These are phyloP conservation scores for Antheraea mylitta DNA, from an alignment of 1,140 invertebrate species.

Conservation along the genomic window DNA sequence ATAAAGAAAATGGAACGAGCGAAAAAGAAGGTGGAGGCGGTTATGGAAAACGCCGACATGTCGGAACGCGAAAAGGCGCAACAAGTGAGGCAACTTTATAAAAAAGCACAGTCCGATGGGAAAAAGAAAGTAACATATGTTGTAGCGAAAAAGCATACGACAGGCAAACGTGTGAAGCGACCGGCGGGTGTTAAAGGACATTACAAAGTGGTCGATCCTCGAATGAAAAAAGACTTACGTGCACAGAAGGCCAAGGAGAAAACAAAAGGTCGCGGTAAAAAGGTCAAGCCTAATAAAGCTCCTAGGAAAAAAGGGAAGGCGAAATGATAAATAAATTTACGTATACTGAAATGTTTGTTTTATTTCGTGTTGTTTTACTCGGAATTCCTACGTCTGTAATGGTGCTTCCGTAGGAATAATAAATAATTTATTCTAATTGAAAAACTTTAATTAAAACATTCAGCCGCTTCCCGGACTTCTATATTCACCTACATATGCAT, in stretches of 20 bases:
- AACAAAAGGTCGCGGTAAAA: slow-evolving; percentile 66
- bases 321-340: slow-evolving; percentile 30
- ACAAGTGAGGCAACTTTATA: slow-evolving; percentile 96
- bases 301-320: slow-evolving; percentile 51
- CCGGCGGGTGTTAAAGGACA: slow-evolving; percentile 94
- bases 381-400: too few species aligned
- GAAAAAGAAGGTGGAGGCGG: slow-evolving; percentile 95
- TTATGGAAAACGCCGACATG: slow-evolving; percentile 94
- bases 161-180: slow-evolving; percentile 86
- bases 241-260: slow-evolving; percentile 83
- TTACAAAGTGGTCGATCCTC: slow-evolving; percentile 96
- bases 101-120: slow-evolving; percentile 90
- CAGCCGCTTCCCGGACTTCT: too few species aligned
- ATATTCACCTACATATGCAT: too few species aligned
- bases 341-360: not conserved
- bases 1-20: slow-evolving; percentile 93
- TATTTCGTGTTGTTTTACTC: not conserved
- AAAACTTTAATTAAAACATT: too few species aligned
- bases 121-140: slow-evolving; percentile 97
- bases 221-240: slow-evolving; percentile 96
- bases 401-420: too few species aligned
- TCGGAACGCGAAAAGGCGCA: slow-evolving; percentile 94
- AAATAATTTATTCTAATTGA: too few species aligned
- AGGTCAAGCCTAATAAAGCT: slow-evolving; percentile 37
- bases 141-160: slow-evolving; percentile 93